A percentile compares a stretch with the other conserved stretches of the same genome.
Evolutionary conservation across 2,888 invertebrate species (phyloP).

Genomic region (Ptycholaimellus sp.): DNA sequence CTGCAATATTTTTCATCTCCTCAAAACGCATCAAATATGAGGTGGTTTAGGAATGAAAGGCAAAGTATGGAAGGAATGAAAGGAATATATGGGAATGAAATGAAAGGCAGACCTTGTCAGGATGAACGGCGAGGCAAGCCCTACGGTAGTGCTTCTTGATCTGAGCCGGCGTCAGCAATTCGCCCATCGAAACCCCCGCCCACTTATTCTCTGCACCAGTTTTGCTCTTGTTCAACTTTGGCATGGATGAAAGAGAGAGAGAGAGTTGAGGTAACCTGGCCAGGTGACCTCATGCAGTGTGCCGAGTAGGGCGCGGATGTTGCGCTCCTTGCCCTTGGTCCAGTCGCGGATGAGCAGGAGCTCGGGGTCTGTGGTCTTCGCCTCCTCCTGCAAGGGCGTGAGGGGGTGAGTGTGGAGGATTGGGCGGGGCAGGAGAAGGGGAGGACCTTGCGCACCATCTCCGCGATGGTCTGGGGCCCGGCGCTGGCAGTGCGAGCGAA

Average conservation of each 20-base stretch:
- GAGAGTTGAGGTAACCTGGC: constrained; percentile 29
- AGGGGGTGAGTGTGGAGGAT: neutral
- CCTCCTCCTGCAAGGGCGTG: too few relatives aligned
- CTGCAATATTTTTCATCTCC: neutral
- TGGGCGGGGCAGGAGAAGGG: too few relatives aligned
- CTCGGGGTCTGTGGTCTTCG: too few relatives aligned
- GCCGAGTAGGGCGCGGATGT: constrained; percentile 76
- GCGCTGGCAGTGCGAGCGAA: constrained; percentile 10
- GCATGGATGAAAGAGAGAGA: constrained; percentile 13
- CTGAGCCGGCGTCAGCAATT: constrained; percentile 64
- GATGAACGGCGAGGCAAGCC: constrained; percentile 88
- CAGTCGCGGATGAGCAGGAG: constrained; percentile 40
- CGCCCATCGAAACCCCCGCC: constrained; percentile 78
- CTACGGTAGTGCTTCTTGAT: constrained; percentile 83
- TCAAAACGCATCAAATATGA: constrained; percentile 1
- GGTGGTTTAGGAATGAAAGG: neutral
- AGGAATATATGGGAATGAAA: neutral
- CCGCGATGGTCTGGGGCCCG: too few relatives aligned
- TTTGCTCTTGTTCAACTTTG: too few relatives aligned
- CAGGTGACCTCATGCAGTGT: constrained; percentile 76
- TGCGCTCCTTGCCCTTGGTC: constrained; percentile 81
- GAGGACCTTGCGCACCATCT: too few relatives aligned
- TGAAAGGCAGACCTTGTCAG: constrained; percentile 47
- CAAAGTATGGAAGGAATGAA: too few relatives aligned
- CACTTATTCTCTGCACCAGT: constrained; percentile 54